Base-by-base conservation (phyloP, 2,113 vertebrate species). In the Phrynosoma platyrhinos region DNA sequence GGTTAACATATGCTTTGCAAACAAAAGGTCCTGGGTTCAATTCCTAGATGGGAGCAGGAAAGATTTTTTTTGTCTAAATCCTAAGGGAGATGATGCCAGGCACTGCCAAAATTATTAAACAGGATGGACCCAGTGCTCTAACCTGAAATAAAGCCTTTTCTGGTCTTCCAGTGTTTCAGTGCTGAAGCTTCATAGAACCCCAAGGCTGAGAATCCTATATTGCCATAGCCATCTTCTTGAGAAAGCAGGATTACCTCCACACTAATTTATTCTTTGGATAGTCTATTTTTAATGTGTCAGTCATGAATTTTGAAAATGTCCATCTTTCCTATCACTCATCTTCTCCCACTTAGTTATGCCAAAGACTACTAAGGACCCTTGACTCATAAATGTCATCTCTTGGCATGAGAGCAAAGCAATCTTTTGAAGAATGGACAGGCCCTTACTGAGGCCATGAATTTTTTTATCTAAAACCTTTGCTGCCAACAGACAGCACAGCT, bases 401-500 rank as follows among this genome's bases (percentile, higher is more conserved):
- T 5, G 13, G 47, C 0, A 7, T 77, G 62, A 71, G 5, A 58
- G 32, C 30, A 72, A 79, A 75, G 72, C 0, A 10, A 32, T 1
- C 52, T 74, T 36, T 84, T 78, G 0, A 0, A 82, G 77, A 82
- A 55, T 55, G 18, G 16, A 64, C 47, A 16, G 68, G 75, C 72
- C 79, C 81, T 80, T 52, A 86, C 10, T 52, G 52, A 78, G 32
- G 58, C 25, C 82, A 53, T 66, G 62, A 89, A 40, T 81, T 74
- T 27, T 27, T 84, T 9, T 80, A 53, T 83, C 53, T 14, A 66
- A 47, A 79, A 74, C 69, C 64, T 78, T 89, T 89, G 32, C 75
- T 42, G 30, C 0, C 0, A 1, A 42, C 0, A 52, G 66, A 23
- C 0, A 0, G 72, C 89, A 69, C 36, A 66, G 83, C 68, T 79